Evolutionary conservation across 2,888 invertebrate species (phyloP).

Genomic region (Chaetogeoica ovagalla): DNA sequence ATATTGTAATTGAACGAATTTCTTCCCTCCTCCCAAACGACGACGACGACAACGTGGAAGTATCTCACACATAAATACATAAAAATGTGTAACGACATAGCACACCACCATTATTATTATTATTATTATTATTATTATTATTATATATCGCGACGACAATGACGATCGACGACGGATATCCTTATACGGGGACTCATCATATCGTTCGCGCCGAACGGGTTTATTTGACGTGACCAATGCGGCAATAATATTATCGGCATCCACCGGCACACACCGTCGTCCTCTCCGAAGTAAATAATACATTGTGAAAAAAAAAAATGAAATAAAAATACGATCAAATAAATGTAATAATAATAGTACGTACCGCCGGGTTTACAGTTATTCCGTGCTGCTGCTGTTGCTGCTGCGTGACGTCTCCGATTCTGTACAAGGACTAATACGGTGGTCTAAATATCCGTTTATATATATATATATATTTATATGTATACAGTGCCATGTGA

Average conservation of each 20-base stretch:
- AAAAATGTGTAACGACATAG: too few relatives aligned
- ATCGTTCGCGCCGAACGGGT: slow-evolving; percentile 25
- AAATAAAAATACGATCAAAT: slow-evolving; percentile 36
- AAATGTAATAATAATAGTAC: background rate
- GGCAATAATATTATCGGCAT: slow-evolving; percentile 26
- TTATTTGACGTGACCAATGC: slow-evolving; percentile 38
- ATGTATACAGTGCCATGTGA: too few relatives aligned
- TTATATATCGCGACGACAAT: background rate
- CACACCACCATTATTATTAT: too few relatives aligned
- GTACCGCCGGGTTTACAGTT: too few relatives aligned
- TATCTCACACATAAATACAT: too few relatives aligned
- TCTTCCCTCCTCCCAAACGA: too few relatives aligned
- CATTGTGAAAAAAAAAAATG: slow-evolving; percentile 24
- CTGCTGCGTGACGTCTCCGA: slow-evolving; percentile 9
- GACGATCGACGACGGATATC: slow-evolving; percentile 5
- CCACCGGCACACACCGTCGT: background rate
- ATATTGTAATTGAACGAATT: too few relatives aligned
- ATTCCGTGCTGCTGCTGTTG: too few relatives aligned
- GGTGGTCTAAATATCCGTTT: too few relatives aligned
- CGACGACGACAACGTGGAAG: too few relatives aligned
- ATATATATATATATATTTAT: background rate
- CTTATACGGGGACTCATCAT: slow-evolving; percentile 43
- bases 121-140: too few relatives aligned
- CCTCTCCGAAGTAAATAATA: background rate
- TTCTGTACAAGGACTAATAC: slow-evolving; percentile 20